Evolutionary conservation across 2,888 invertebrate genomes (phyloP).

Genomic region (Ptychoptera contaminata): DNA sequence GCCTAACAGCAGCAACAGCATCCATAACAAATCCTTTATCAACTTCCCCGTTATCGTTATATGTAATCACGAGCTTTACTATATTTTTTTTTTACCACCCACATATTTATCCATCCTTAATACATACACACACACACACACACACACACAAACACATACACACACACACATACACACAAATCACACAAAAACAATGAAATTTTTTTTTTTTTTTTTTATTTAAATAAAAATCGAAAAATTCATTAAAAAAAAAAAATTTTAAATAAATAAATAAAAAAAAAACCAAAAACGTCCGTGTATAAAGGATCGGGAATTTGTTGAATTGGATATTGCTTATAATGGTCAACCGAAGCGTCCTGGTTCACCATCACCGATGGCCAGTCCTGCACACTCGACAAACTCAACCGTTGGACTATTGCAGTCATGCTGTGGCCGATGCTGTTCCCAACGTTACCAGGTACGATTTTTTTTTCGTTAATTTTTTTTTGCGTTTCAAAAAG

Average conservation of each 20-base stretch:
- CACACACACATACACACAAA: no score
- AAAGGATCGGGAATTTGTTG: constrained; percentile 93
- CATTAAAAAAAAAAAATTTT: constrained; percentile 1
- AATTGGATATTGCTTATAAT: constrained; percentile 88
- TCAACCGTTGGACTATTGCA: constrained; percentile 53
- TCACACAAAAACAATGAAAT: constrained; percentile 1
- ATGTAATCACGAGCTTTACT: no score
- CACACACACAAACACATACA: no score
- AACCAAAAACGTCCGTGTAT: constrained; percentile 9
- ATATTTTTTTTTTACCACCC: no score
- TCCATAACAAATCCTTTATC: no score
- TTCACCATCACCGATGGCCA: constrained; percentile 73
- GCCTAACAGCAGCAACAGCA: no score
- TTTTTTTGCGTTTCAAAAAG: background rate
- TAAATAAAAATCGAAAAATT: background rate
- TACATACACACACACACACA: no score
- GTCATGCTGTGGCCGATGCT: constrained; percentile 71
- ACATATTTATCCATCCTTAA: no score
- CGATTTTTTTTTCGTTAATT: background rate
- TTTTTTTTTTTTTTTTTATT: background rate
- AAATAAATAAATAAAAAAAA: constrained; percentile 1
- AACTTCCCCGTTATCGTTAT: no score
- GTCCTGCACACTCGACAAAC: constrained; percentile 72
- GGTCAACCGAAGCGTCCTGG: constrained; percentile 86
- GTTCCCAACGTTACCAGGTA: constrained; percentile 81